phyloP scores from a whole-genome alignment of 2,113 vertebrate genomes.

The Lipotes vexillifer region DNA sequence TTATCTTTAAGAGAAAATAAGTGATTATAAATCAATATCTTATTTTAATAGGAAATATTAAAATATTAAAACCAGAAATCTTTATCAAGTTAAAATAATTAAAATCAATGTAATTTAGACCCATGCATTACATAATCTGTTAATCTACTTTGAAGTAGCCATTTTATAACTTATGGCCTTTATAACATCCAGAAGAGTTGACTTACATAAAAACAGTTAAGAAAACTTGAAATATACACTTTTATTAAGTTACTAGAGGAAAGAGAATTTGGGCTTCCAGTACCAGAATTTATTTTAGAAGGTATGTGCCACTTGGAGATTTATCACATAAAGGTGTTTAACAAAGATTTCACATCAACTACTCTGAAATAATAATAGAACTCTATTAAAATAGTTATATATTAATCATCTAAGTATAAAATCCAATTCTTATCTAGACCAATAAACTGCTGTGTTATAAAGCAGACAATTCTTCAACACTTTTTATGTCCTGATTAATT shows the following conservation, averaged over 20 bases:
- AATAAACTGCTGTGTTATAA: neutral
- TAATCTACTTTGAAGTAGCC: constrained; percentile 22
- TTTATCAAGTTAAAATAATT: constrained; percentile 22
- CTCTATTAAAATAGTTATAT: neutral
- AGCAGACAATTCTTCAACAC: neutral
- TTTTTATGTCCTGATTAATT: constrained; percentile 8
- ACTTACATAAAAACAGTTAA: neutral
- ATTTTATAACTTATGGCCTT: neutral
- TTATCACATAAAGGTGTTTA: neutral
- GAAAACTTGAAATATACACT: neutral
- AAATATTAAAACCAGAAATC: neutral
- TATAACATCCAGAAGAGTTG: neutral
- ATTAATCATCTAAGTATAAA: neutral
- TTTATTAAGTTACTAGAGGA: neutral
- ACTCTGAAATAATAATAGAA: neutral
- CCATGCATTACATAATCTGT: neutral
- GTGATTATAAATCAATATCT: neutral
- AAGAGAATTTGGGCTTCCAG: neutral
- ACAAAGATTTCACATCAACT: neutral
- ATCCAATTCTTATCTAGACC: neutral
- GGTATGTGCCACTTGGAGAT: neutral
- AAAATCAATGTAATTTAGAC: constrained; percentile 5
- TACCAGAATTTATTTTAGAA: neutral
- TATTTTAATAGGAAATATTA: neutral
- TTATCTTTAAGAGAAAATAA: neutral